A percentile compares a stretch with the other conserved stretches of the same genome.
Evolutionary conservation across 2,888 invertebrate species (phyloP).

Genomic region (Neria commutata): DNA sequence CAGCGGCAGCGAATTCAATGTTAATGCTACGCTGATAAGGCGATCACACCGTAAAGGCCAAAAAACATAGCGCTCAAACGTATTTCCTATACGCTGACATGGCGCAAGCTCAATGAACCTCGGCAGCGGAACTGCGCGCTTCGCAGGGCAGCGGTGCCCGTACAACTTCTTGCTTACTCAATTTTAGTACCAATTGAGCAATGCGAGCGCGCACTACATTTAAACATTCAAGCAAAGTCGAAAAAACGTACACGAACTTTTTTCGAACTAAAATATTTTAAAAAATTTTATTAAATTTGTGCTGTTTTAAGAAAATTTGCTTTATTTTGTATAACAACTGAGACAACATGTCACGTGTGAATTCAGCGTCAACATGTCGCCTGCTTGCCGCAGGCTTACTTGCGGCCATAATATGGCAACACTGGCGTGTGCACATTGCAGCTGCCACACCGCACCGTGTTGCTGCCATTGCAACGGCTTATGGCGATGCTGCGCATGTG

Average conservation of each 20-base stretch:
- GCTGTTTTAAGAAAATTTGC: too few relatives aligned
- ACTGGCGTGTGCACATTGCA: not conserved
- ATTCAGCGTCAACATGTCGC: too few relatives aligned
- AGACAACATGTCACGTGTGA: too few relatives aligned
- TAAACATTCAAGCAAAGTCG: not conserved
- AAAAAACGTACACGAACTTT: too few relatives aligned
- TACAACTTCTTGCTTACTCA: not conserved
- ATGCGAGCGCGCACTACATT: slow-evolving; percentile 5
- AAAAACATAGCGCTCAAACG: not conserved
- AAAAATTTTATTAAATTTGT: not conserved
- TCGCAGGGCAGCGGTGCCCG: not conserved
- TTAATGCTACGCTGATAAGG: slow-evolving; percentile 12
- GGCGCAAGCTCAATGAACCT: not conserved
- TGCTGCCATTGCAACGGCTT: not conserved
- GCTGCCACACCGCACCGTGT: slow-evolving; percentile 2
- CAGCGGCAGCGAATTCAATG: slow-evolving; percentile 11
- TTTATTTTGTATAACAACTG: too few relatives aligned
- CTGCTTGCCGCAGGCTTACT: too few relatives aligned
- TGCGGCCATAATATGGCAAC: not conserved
- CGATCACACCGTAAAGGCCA: slow-evolving; percentile 13
- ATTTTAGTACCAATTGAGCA: slow-evolving; percentile 13
- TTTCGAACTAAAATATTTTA: not conserved
- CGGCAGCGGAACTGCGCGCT: slow-evolving; percentile 19
- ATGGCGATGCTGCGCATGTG: too few relatives aligned
- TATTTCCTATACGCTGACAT: not conserved